Conservation (phyloP, 2,113 vertebrate genomes). For the Paracanthobrama guichenoti region DNA sequence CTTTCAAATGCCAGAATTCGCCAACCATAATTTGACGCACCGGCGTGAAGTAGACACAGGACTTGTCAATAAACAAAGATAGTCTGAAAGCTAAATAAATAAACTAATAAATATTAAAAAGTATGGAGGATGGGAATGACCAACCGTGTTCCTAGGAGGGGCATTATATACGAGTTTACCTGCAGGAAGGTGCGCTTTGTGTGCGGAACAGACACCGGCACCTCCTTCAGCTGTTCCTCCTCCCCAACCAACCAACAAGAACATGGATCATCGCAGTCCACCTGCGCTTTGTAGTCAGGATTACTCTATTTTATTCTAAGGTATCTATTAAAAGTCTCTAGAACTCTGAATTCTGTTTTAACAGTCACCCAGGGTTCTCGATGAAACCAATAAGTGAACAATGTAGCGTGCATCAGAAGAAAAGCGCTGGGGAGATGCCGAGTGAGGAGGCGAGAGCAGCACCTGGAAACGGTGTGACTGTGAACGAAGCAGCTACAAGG, state of each 20-base stretch:
- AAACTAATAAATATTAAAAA: no score
- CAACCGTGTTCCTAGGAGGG: background rate
- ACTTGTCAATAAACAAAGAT: background rate
- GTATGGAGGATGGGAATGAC: background rate
- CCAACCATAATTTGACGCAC: background rate
- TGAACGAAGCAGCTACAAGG: constrained; percentile 51
- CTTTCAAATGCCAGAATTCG: background rate
- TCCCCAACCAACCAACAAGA: constrained; percentile 8
- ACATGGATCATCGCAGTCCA: constrained; percentile 46
- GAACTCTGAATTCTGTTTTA: background rate
- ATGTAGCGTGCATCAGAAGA: constrained; percentile 28
- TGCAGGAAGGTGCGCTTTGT: constrained; percentile 42
- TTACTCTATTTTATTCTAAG: background rate
- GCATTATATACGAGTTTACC: background rate
- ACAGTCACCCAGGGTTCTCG: background rate
- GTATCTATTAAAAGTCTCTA: background rate
- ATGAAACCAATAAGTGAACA: constrained; percentile 50
- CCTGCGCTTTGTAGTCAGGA: constrained; percentile 15
- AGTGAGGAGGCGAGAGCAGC: constrained; percentile 59
- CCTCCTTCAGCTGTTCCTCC: constrained; percentile 22
- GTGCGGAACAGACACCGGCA: background rate
- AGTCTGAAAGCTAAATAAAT: background rate
- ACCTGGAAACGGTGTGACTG: constrained; percentile 47
- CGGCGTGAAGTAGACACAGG: rapidly evolving
- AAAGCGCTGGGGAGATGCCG: constrained; percentile 66